Evolutionary conservation across 30 jellyfish, hydroid and myxozoan species (phyloP), one percentile per base, ranked within the genome.

Genomic region (Pseudorhiza aurosa): DNA sequence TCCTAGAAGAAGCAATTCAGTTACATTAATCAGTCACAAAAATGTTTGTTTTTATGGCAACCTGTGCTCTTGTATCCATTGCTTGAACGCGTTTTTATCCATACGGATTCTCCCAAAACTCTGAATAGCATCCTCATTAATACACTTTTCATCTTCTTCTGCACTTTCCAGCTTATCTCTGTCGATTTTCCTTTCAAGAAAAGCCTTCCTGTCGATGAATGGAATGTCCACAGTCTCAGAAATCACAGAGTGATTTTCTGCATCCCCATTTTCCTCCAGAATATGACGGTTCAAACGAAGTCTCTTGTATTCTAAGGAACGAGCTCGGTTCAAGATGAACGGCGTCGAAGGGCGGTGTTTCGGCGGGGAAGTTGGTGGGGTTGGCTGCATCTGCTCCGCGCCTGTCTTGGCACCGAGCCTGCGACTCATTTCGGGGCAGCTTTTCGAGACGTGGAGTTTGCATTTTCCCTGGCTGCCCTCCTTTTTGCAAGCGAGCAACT

Each of bases 291-390:
- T 25, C 65, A 8, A 2, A 10, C 18, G 51, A 22, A 8, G 21
- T 11, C 28, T 44, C 55, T 46, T 68, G 4, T 19, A 18, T 26
- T 49, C 44, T n/a, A 33, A 45, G 2, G 43, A 26, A 8, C 46
- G 45, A 9, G 65, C 35, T 15, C 68, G 65, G 44, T 56, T 73
- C 58, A 51, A 7, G 44, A 53, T 24, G 28, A 73, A 53, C 1
- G 86, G 86, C 45, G 86, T 73, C 12, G 65, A 21, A 10, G 86
- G 76, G 39, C 86, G 74, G 33, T 30, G 27, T 53, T 36, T 51
- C 27, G 76, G 86, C 26, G 86, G 86, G 24, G 86, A 73, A 22
- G 31, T 56, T 26, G 86, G 86, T 43, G 86, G 86, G 12, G 86
- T 28, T 28, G 86, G 86, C 37, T 24, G 18, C 43, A 28, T 33